Evolutionary conservation across 1,140 invertebrate species (phyloP).

Genomic region (Bombyx mandarina): DNA sequence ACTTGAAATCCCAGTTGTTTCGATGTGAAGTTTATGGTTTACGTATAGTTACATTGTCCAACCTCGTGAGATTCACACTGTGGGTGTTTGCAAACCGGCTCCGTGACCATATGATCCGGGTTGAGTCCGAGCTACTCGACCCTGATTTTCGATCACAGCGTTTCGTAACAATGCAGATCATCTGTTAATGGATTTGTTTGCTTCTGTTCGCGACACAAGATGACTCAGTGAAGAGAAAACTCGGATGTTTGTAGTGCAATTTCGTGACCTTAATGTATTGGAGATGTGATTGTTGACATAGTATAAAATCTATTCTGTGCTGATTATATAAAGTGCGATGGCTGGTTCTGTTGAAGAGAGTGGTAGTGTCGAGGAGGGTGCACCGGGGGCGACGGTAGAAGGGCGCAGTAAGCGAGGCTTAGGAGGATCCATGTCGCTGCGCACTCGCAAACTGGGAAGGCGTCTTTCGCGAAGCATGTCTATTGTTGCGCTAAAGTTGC

Average conservation of each 20-base stretch:
- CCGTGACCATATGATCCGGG: slow-evolving; percentile 56
- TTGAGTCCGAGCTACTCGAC: slow-evolving; percentile 32
- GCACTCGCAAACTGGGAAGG: slow-evolving; percentile 65
- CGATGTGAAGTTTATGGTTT: slow-evolving; percentile 14
- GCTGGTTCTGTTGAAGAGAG: slow-evolving; percentile 53
- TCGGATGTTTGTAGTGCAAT: slow-evolving; percentile 35
- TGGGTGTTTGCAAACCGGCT: slow-evolving; percentile 35
- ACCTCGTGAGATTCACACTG: slow-evolving; percentile 19
- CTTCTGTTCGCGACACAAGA: slow-evolving; percentile 27
- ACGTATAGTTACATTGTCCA: slow-evolving; percentile 11
- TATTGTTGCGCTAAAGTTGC: slow-evolving; percentile 68
- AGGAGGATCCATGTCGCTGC: slow-evolving; percentile 61
- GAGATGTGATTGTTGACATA: slow-evolving; percentile 52
- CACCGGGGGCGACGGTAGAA: slow-evolving; percentile 16
- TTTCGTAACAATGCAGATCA: slow-evolving; percentile 49
- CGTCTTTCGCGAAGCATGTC: slow-evolving; percentile 71
- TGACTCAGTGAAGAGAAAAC: slow-evolving; percentile 48
- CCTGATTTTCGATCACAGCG: slow-evolving; percentile 40
- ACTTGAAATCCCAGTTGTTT: no score
- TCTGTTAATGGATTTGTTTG: slow-evolving; percentile 27
- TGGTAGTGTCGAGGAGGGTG: slow-evolving; percentile 33
- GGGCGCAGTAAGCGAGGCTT: slow-evolving; percentile 48
- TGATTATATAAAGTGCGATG: slow-evolving; percentile 38
- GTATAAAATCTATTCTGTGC: slow-evolving; percentile 18
- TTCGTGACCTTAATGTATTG: slow-evolving; percentile 35